phyloP scores from a whole-genome alignment of 2,113 vertebrate species.

The Apodemus speciosus region DNA sequence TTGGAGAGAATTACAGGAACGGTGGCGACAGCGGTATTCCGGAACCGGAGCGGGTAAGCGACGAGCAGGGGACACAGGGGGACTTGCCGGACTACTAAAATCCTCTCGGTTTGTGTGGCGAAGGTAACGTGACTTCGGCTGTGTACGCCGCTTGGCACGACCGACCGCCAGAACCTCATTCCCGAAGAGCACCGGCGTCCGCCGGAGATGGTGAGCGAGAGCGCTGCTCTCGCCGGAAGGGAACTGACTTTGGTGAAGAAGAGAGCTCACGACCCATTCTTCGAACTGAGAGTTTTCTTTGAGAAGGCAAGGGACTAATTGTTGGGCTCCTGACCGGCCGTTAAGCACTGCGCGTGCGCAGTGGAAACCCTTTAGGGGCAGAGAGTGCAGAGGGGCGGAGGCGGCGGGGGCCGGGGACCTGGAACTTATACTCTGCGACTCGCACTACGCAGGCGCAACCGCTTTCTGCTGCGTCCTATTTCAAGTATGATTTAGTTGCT shows the following conservation, averaged over 20 bases:
- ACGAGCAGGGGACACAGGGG: neutral
- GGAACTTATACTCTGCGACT: neutral
- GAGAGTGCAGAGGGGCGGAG: neutral
- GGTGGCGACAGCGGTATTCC: slow-evolving; percentile 64
- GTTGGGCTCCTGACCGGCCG: slow-evolving; percentile 62
- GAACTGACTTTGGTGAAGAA: neutral
- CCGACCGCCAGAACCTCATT: slow-evolving; percentile 39
- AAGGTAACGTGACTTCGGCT: slow-evolving; percentile 36
- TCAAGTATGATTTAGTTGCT: neutral
- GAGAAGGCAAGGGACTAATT: slow-evolving; percentile 45
- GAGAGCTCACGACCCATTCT: neutral
- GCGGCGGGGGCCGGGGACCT: slow-evolving; percentile 43
- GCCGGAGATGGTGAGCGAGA: neutral
- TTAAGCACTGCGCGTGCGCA: slow-evolving; percentile 77
- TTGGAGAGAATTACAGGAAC: slow-evolving; percentile 69
- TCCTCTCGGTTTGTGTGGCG: neutral
- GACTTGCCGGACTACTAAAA: neutral
- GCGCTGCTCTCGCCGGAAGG: neutral
- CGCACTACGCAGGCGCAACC: slow-evolving; percentile 63
- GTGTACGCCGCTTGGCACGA: slow-evolving; percentile 55
- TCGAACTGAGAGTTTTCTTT: neutral
- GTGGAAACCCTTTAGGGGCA: neutral
- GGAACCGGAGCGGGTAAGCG: slow-evolving; percentile 69
- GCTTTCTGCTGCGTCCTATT: neutral
- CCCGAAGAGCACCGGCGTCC: slow-evolving; percentile 7